Conservation (phyloP, 2,797 vertebrate genomes). For the Premnoplex brunnescens region DNA sequence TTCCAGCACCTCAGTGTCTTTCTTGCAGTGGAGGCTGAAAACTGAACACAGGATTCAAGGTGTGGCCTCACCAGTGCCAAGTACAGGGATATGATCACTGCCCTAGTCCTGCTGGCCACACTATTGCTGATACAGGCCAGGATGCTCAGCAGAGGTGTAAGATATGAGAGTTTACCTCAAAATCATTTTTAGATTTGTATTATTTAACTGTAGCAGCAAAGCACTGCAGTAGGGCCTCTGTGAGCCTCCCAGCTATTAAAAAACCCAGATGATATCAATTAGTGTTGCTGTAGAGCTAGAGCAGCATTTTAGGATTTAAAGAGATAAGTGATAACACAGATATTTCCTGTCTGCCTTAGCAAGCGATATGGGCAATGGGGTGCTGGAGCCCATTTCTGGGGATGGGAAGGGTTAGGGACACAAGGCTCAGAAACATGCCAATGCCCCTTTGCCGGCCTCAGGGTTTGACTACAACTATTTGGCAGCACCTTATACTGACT, state of each 20-base stretch:
- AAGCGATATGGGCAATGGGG: background rate
- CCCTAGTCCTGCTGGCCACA: background rate
- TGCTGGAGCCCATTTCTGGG: background rate
- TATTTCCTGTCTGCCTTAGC: background rate
- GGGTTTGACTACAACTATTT: background rate
- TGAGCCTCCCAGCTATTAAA: background rate
- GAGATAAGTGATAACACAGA: background rate
- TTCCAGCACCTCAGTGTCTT: background rate
- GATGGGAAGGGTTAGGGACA: background rate
- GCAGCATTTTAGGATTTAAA: constrained; percentile 37
- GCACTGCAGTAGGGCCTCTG: background rate
- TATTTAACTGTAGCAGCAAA: background rate
- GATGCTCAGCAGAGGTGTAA: background rate
- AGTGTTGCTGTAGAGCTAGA: constrained; percentile 38
- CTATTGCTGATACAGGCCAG: background rate
- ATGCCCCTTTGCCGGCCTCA: background rate
- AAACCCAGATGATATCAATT: background rate
- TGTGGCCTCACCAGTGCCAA: background rate
- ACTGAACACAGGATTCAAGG: rapidly evolving
- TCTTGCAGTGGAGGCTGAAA: background rate
- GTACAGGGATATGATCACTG: background rate
- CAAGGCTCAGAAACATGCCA: background rate
- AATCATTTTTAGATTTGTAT: background rate
- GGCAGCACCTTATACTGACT: background rate
- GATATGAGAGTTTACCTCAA: background rate